Conservation (phyloP, 2,113 vertebrate genomes). For the Alosa alosa region DNA sequence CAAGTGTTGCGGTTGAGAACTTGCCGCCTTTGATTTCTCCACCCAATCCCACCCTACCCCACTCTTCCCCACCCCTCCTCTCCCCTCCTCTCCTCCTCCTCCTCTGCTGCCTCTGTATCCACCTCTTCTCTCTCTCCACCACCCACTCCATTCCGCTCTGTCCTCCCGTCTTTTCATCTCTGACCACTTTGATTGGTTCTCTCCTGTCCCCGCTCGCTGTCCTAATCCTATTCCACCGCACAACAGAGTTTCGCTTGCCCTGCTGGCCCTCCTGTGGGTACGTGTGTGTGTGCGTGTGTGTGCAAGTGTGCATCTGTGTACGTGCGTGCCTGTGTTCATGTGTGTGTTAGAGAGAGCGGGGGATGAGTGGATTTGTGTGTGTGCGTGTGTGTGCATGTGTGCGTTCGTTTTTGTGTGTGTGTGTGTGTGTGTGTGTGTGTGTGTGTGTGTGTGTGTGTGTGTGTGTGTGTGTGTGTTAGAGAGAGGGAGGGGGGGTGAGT, state of each 20-base stretch:
- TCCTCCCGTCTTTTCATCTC: not conserved
- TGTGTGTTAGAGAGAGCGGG: not conserved
- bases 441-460: too few relatives aligned
- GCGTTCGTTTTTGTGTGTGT: not conserved
- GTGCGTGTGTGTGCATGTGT: not conserved
- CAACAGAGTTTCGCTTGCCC: not conserved
- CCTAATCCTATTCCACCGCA: not conserved
- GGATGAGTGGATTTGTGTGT: not conserved
- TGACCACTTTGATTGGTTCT: not conserved
- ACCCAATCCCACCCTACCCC: constrained; percentile 26
- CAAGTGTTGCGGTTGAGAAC: not conserved
- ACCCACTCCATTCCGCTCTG: not conserved
- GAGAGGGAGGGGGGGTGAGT: too few relatives aligned
- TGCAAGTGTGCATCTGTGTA: not conserved
- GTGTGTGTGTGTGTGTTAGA: not conserved
- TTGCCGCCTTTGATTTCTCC: constrained; percentile 45
- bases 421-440: not conserved
- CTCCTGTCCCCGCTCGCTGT: not conserved
- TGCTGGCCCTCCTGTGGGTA: not conserved
- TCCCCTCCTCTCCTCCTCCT: not conserved
- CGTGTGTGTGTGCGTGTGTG: not conserved
- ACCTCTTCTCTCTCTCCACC: not conserved
- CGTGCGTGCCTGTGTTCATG: not conserved
- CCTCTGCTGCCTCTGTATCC: not conserved
- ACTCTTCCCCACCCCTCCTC: too few relatives aligned